Percentiles rank a stretch among this genome's conserved stretches.
Conservation (phyloP, 2,797 vertebrate genomes). For the Phoebastria nigripes region DNA sequence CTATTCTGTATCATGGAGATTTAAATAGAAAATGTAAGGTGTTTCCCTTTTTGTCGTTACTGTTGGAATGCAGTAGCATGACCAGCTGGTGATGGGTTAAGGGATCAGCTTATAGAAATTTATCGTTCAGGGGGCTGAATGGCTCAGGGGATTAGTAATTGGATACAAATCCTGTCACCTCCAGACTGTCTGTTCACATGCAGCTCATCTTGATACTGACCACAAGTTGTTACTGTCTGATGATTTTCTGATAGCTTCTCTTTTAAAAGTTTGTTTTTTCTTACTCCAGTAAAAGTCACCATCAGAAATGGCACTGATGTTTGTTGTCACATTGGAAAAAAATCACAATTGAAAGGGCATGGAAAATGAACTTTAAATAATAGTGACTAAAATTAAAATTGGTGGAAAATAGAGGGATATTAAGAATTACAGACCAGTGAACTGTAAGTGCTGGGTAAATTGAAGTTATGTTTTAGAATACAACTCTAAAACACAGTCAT, state of each 20-base stretch:
- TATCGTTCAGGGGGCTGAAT: neutral
- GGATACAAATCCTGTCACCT: neutral
- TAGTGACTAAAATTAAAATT: neutral
- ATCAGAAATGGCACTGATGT: neutral
- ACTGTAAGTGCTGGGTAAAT: constrained; percentile 22
- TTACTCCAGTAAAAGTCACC: neutral
- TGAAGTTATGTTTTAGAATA: constrained; percentile 29
- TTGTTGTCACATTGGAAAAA: neutral
- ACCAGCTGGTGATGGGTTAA: neutral
- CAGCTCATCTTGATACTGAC: neutral
- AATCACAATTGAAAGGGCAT: neutral
- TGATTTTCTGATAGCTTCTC: neutral
- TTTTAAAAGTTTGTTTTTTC: neutral
- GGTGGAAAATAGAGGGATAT: neutral
- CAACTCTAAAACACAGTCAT: neutral
- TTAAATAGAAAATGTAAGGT: neutral
- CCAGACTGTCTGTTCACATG: neutral
- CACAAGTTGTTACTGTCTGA: neutral
- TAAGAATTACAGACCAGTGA: constrained; percentile 52
- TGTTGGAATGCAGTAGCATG: neutral
- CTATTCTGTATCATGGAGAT: neutral
- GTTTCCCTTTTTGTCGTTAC: fast-evolving
- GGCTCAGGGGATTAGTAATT: neutral
- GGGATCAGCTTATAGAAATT: neutral
- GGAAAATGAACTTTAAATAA: constrained; percentile 33